phyloP scores from a whole-genome alignment of 1,140 invertebrate species.

The Sipha flava region DNA sequence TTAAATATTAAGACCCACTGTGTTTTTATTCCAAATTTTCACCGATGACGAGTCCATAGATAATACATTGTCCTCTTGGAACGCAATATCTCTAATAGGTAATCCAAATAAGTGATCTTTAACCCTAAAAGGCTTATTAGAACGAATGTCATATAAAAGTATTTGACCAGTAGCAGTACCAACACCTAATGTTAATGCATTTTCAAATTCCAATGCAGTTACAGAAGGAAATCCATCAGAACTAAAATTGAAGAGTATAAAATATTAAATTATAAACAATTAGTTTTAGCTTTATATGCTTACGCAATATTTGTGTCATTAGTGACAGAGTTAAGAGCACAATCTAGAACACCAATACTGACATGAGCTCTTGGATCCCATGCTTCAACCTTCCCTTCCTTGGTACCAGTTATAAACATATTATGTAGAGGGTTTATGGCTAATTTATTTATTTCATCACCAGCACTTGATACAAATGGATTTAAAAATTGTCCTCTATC shows the following conservation, averaged over 20 bases:
- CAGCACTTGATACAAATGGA: slow-evolving; percentile 61
- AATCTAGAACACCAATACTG: slow-evolving; percentile 74
- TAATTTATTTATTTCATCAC: slow-evolving; percentile 73
- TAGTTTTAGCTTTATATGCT: not conserved
- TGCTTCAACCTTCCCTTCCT: slow-evolving; percentile 85
- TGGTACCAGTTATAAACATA: slow-evolving; percentile 78
- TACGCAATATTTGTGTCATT: slow-evolving; percentile 42
- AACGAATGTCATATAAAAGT: slow-evolving; percentile 88
- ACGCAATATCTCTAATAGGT: slow-evolving; percentile 84
- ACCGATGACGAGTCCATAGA: slow-evolving; percentile 87
- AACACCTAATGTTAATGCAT: slow-evolving; percentile 75
- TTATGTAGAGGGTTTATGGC: slow-evolving; percentile 83
- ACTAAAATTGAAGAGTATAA: slow-evolving; percentile 45
- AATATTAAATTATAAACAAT: slow-evolving; percentile 17
- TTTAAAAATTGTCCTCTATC: slow-evolving; percentile 90
- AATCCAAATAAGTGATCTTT: slow-evolving; percentile 94
- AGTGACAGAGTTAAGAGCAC: slow-evolving; percentile 62
- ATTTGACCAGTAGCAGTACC: slow-evolving; percentile 90
- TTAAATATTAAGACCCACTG: slow-evolving; percentile 53
- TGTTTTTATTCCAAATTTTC: slow-evolving; percentile 91
- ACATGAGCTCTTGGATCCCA: slow-evolving; percentile 83
- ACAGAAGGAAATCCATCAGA: slow-evolving; percentile 62
- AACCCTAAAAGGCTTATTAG: slow-evolving; percentile 73
- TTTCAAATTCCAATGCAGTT: slow-evolving; percentile 71
- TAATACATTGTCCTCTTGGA: slow-evolving; percentile 78